These are phyloP conservation scores for Habropoda laboriosa DNA, from an alignment of 1,140 invertebrate species.

Conservation along the genomic window DNA sequence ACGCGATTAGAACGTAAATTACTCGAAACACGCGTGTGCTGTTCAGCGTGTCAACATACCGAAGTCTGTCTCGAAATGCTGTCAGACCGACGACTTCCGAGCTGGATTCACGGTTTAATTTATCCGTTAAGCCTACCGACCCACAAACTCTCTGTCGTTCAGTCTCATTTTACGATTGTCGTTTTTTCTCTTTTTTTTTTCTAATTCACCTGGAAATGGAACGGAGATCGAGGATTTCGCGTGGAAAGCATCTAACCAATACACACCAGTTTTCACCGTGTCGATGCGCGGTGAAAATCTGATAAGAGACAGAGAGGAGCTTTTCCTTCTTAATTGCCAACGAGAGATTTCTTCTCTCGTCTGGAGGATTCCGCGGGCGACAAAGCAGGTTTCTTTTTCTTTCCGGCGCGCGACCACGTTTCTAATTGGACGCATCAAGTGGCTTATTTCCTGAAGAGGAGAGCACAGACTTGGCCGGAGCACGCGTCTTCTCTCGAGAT, in stretches of 20 bases:
- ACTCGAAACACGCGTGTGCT: background rate
- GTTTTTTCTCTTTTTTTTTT: background rate
- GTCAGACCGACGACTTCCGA: background rate
- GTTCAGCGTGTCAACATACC: background rate
- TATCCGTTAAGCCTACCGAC: constrained; percentile 24
- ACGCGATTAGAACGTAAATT: background rate
- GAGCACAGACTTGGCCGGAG: constrained; percentile 7
- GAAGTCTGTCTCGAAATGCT: background rate
- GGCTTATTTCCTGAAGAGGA: constrained; percentile 16
- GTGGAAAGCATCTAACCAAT: background rate
- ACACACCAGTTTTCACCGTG: constrained; percentile 27
- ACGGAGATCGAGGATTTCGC: background rate
- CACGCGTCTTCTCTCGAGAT: constrained; percentile 45
- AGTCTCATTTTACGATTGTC: constrained; percentile 17
- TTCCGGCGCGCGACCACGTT: constrained; percentile 1
- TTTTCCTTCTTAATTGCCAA: constrained; percentile 17
- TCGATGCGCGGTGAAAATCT: constrained; percentile 26
- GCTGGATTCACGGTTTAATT: constrained; percentile 36
- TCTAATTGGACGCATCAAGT: constrained; percentile 39
- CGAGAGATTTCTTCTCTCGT: background rate
- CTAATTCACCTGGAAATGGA: background rate
- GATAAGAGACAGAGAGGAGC: background rate
- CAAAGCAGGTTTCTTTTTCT: background rate
- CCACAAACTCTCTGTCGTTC: constrained; percentile 5
- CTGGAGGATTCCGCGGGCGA: background rate